Evolutionary conservation across 2,888 invertebrate species (phyloP).

Genomic region (Halocaridina rubra): DNA sequence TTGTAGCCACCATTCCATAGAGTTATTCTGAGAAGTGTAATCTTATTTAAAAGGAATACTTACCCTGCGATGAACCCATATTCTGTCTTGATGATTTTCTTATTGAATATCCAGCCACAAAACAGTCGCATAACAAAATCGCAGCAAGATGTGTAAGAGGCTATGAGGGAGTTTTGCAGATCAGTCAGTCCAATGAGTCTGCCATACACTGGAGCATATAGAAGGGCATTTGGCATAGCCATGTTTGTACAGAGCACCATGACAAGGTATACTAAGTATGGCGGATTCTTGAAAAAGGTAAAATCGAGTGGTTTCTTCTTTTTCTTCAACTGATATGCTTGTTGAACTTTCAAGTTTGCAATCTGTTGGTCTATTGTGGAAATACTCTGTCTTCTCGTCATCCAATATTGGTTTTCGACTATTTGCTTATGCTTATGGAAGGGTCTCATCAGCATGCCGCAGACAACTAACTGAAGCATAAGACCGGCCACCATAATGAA

Average conservation of each 20-base stretch:
- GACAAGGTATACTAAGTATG: conserved; percentile 29
- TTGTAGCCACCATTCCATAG: too few species aligned
- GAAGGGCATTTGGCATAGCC: conserved; percentile 12
- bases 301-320: conserved; percentile 39
- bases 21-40: too few species aligned
- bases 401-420: neutral
- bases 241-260: conserved; percentile 1
- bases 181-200: conserved; percentile 24
- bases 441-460: conserved; percentile 44
- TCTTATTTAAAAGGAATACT: too few species aligned
- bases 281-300: conserved; percentile 23
- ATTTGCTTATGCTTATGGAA: conserved; percentile 31
- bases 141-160: conserved; percentile 10
- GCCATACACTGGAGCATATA: conserved; percentile 28
- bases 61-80: conserved; percentile 32
- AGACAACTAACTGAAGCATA: conserved; percentile 36
- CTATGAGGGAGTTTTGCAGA: conserved; percentile 28
- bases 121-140: conserved; percentile 27
- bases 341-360: too few species aligned
- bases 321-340: too few species aligned
- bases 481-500: conserved; percentile 45
- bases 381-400: neutral
- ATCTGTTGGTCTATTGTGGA: too few species aligned
- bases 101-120: conserved; percentile 26
- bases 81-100: conserved; percentile 8